Percentiles rank a stretch among this genome's conserved stretches.
Conservation (phyloP, 2,888 invertebrate genomes). For the Mesochorus sp. region DNA sequence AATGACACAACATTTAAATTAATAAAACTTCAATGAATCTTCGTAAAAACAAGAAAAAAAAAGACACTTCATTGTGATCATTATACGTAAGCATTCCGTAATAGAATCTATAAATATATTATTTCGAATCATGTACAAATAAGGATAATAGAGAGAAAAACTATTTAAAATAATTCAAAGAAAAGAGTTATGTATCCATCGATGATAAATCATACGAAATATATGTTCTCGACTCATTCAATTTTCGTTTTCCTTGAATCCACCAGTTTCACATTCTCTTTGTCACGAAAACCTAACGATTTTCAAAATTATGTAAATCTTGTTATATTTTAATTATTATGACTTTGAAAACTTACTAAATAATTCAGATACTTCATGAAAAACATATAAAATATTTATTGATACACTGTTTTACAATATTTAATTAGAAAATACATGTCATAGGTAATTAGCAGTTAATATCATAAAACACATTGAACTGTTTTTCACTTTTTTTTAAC, state of each 20-base stretch:
- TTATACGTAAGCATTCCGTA: conserved; percentile 52
- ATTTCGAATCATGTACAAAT: conserved; percentile 54
- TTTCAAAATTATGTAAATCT: not conserved
- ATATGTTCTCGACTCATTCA: conserved; percentile 44
- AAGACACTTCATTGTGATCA: conserved; percentile 45
- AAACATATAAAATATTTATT: conserved; percentile 78
- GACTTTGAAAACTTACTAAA: not conserved
- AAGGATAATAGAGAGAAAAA: conserved; percentile 46
- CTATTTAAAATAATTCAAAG: conserved; percentile 48
- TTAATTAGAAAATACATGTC: conserved; percentile 68
- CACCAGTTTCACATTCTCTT: not conserved
- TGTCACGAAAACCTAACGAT: not conserved
- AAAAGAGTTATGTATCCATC: conserved; percentile 51
- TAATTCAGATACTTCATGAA: conserved; percentile 69
- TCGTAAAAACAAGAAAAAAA: conserved; percentile 2
- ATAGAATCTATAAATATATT: conserved; percentile 35
- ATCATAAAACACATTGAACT: conserved; percentile 38
- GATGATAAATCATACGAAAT: conserved; percentile 44
- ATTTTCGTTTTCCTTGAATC: not conserved
- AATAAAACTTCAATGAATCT: not conserved
- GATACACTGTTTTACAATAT: conserved; percentile 76
- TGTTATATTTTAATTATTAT: not conserved
- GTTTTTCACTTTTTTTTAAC: conserved; percentile 5
- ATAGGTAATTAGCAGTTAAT: conserved; percentile 49
- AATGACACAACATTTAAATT: conserved; percentile 1